phyloP scores from a whole-genome alignment of 1,140 invertebrate genomes.

The Plodia interpunctella region DNA sequence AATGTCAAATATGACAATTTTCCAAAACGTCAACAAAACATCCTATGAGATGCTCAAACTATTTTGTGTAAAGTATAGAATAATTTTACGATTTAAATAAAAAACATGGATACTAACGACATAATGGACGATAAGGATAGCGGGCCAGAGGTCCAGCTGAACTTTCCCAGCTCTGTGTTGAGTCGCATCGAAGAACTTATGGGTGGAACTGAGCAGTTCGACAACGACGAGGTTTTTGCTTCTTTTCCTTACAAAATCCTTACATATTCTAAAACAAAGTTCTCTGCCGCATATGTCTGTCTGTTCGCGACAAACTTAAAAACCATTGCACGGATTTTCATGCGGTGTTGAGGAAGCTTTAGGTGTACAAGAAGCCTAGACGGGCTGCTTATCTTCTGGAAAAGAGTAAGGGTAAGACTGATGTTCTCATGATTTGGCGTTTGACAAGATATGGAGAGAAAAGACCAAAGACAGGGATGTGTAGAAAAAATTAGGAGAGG shows the following conservation, averaged over 20 bases:
- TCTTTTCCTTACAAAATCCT: constrained; percentile 5
- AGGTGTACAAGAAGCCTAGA: no score
- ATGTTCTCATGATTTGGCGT: no score
- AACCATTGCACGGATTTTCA: no score
- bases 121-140: constrained; percentile 65
- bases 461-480: no score
- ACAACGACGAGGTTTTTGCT: constrained; percentile 83
- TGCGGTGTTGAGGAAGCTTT: no score
- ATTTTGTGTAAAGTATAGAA: not conserved
- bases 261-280: no score
- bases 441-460: no score
- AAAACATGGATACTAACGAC: constrained; percentile 57
- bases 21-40: constrained; percentile 5
- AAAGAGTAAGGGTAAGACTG: no score
- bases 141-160: constrained; percentile 64
- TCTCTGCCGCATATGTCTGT: no score
- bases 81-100: not conserved
- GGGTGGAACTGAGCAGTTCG: constrained; percentile 93
- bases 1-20: not conserved
- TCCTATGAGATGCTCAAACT: not conserved
- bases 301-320: no score
- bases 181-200: constrained; percentile 83
- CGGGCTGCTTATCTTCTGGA: no score
- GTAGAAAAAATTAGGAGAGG: no score
- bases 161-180: constrained; percentile 69